phyloP scores from a whole-genome alignment of 2,113 vertebrate species.

The Hymenochirus boettgeri region DNA sequence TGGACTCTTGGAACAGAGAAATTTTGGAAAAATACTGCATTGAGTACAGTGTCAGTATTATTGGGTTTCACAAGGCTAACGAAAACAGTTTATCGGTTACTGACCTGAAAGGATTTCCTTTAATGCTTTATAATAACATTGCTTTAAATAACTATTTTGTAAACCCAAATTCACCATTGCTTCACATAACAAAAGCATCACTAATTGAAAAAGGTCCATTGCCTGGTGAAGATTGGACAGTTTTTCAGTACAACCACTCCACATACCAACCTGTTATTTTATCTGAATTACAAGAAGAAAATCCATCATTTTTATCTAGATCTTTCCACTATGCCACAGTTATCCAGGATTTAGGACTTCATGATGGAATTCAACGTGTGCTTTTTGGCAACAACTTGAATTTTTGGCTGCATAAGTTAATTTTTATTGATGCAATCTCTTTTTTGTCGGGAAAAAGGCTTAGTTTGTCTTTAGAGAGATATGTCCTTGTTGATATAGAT shows the following conservation, averaged over 20 bases:
- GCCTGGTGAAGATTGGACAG: slow-evolving; percentile 89
- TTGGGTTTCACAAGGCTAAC: slow-evolving; percentile 91
- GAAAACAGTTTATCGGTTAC: slow-evolving; percentile 80
- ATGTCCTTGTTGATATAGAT: slow-evolving; percentile 91
- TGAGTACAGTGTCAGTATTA: slow-evolving; percentile 90
- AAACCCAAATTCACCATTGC: slow-evolving; percentile 80
- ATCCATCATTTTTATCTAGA: slow-evolving; percentile 55
- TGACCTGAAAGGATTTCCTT: slow-evolving; percentile 78
- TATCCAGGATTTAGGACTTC: slow-evolving; percentile 87
- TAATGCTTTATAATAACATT: slow-evolving; percentile 81
- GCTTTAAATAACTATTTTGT: slow-evolving; percentile 82
- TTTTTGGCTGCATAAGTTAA: slow-evolving; percentile 92
- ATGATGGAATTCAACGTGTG: slow-evolving; percentile 88
- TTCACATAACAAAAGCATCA: slow-evolving; percentile 79
- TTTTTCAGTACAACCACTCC: slow-evolving; percentile 91
- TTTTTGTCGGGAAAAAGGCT: slow-evolving; percentile 87
- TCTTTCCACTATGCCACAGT: slow-evolving; percentile 72
- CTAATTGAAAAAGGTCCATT: slow-evolving; percentile 77
- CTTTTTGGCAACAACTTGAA: slow-evolving; percentile 90
- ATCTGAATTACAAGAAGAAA: slow-evolving; percentile 61
- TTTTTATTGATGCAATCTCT: slow-evolving; percentile 85
- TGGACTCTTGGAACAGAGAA: slow-evolving; percentile 91
- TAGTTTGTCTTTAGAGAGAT: slow-evolving; percentile 79
- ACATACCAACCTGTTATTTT: slow-evolving; percentile 88
- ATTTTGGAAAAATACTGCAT: slow-evolving; percentile 93